Evolutionary conservation across 1,140 invertebrate genomes (phyloP).

Genomic region (Micrasema longulum): DNA sequence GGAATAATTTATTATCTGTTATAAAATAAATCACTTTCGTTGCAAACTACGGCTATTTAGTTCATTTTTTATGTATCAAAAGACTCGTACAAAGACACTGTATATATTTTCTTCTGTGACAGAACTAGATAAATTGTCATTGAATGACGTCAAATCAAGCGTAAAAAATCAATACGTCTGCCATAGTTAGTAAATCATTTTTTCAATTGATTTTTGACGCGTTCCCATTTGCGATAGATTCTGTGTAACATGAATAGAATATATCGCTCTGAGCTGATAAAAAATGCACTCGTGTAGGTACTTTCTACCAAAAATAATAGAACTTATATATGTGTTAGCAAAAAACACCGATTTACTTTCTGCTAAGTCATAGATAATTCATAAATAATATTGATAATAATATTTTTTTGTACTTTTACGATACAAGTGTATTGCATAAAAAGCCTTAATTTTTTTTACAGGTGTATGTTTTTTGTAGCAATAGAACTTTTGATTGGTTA

Average conservation of each 20-base stretch:
- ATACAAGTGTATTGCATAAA: too few species aligned
- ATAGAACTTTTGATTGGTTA: too few species aligned
- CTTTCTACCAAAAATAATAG: too few species aligned
- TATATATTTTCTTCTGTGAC: neutral
- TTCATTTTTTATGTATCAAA: conserved; percentile 11
- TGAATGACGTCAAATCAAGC: conserved; percentile 35
- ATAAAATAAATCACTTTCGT: conserved; percentile 29
- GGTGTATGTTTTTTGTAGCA: too few species aligned
- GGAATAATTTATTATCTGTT: conserved; percentile 1
- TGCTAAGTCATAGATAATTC: too few species aligned
- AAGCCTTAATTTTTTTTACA: too few species aligned
- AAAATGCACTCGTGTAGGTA: conserved; percentile 35
- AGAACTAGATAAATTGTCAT: conserved; percentile 30
- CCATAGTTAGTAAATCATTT: conserved; percentile 43
- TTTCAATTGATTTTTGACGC: conserved; percentile 49
- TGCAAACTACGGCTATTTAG: neutral
- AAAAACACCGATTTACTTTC: too few species aligned
- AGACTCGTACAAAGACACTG: neutral
- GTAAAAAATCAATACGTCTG: conserved; percentile 36
- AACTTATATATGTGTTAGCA: too few species aligned
- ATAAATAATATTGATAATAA: too few species aligned
- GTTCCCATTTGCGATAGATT: conserved; percentile 34
- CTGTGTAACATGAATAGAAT: conserved; percentile 26
- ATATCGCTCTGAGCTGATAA: conserved; percentile 18
- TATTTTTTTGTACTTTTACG: too few species aligned